phyloP scores from a whole-genome alignment of 2,797 vertebrate species.

The Cryptoprocta ferox region DNA sequence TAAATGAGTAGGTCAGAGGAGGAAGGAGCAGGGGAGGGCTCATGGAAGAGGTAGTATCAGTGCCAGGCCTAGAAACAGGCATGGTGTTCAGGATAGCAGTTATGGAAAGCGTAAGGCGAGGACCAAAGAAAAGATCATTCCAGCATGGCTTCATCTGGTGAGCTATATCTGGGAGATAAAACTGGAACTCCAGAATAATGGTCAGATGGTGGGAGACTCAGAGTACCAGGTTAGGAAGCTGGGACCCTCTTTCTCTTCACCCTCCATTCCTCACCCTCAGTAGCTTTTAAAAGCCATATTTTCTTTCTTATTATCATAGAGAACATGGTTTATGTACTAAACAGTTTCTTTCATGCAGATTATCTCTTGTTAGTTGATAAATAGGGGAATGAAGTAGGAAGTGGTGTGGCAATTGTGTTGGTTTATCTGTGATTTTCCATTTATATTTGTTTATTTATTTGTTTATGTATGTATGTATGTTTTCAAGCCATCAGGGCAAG shows the following conservation, averaged over 20 bases:
- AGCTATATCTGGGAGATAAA: neutral
- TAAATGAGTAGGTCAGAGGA: neutral
- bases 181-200: neutral
- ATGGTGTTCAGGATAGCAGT: neutral
- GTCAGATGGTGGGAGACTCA: neutral
- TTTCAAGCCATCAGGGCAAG: neutral
- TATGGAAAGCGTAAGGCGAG: neutral
- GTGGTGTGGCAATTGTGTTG: neutral
- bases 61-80: neutral
- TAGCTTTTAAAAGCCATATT: neutral
- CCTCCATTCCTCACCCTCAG: neutral
- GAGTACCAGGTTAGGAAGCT: neutral
- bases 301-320: neutral
- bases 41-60: neutral
- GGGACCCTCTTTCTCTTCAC: neutral
- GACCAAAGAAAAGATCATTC: neutral
- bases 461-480: neutral
- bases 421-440: neutral
- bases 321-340: neutral
- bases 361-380: constrained; percentile 10
- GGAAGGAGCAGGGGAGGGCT: neutral
- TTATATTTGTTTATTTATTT: too few relatives aligned
- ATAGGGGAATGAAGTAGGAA: constrained; percentile 28
- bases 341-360: neutral
- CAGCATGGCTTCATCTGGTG: neutral